Percentiles rank a stretch among this genome's conserved stretches.
Conservation (phyloP, 2,888 invertebrate species). For the Heliconius aoede region DNA sequence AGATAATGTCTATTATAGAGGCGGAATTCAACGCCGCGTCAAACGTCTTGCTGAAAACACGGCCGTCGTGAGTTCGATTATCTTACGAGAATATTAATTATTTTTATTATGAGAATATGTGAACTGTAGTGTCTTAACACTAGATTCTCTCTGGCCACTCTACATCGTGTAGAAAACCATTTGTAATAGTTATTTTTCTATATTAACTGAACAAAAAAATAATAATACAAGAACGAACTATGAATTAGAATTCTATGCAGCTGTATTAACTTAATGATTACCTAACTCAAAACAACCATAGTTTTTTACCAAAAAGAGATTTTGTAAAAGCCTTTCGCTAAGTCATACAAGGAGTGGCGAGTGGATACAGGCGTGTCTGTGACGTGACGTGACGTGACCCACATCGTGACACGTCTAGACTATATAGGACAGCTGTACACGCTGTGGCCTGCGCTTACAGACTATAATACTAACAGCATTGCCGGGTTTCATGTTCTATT, state of each 20-base stretch:
- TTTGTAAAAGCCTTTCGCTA: constrained; percentile 32
- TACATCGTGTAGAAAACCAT: no score
- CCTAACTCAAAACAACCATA: no score
- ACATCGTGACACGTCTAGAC: constrained; percentile 30
- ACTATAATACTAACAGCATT: not conserved
- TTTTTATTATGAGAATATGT: not conserved
- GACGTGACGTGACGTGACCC: constrained; percentile 29
- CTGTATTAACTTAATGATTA: no score
- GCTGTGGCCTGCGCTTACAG: not conserved
- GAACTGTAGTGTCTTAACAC: no score
- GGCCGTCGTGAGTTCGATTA: no score
- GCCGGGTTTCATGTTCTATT: not conserved
- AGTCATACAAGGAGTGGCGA: constrained; percentile 24
- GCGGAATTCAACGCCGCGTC: not conserved
- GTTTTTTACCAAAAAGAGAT: not conserved
- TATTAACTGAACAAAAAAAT: no score
- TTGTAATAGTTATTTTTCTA: no score
- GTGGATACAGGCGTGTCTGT: constrained; percentile 24
- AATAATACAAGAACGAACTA: no score
- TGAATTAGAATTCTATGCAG: not conserved
- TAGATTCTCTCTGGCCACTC: no score
- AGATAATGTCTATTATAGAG: not conserved
- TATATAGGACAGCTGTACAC: constrained; percentile 13
- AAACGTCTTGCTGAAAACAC: no score
- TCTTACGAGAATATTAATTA: no score